Evolutionary conservation across 2,113 vertebrate genomes (phyloP).

Genomic region (Natator depressus): DNA sequence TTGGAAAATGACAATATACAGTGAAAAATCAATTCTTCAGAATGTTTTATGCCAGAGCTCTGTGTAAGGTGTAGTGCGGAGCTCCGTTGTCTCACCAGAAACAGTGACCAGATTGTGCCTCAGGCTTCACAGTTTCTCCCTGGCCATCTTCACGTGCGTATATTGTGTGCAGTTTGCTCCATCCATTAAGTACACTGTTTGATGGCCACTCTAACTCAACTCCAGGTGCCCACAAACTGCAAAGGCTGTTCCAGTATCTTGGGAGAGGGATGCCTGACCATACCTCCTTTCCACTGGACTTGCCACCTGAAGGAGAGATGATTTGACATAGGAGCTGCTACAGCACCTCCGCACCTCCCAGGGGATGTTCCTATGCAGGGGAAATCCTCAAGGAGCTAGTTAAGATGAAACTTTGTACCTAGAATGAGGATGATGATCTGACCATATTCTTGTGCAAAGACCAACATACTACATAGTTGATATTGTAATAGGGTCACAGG

Average conservation of each 20-base stretch:
- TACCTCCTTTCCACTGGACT: neutral
- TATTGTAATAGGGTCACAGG: neutral
- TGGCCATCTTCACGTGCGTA: accelerated
- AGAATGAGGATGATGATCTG: neutral
- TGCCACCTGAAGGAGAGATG: neutral
- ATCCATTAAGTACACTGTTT: neutral
- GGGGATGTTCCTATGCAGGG: neutral
- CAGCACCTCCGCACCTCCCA: neutral
- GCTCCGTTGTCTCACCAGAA: neutral
- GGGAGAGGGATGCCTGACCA: neutral
- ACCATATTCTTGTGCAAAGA: neutral
- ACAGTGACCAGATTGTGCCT: neutral
- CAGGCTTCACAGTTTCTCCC: neutral
- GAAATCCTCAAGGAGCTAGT: neutral
- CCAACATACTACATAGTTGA: neutral
- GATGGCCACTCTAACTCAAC: neutral
- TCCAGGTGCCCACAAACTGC: neutral
- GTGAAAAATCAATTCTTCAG: neutral
- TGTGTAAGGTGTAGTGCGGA: neutral
- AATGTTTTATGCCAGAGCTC: neutral
- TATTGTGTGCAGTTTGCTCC: neutral
- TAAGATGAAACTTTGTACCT: neutral
- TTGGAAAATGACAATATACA: neutral
- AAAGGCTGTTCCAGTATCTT: neutral
- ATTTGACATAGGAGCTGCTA: neutral